phyloP scores from a whole-genome alignment of 2,797 vertebrate species.

The Sparidentex hasta region DNA sequence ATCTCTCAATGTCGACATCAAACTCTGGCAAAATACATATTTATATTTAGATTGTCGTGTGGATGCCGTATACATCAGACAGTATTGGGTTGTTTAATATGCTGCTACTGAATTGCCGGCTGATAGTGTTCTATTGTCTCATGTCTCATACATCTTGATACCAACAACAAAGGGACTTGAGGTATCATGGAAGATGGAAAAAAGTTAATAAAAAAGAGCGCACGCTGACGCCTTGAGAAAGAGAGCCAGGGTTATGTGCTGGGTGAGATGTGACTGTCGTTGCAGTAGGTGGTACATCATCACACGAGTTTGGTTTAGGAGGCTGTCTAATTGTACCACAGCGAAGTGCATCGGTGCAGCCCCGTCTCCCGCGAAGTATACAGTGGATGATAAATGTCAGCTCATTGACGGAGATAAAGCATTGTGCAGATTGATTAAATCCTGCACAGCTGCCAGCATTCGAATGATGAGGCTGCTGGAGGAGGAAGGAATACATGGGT shows the following conservation, averaged over 20 bases:
- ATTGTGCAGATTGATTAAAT: constrained; percentile 40
- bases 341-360: constrained; percentile 31
- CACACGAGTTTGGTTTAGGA: constrained; percentile 20
- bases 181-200: neutral
- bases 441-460: constrained; percentile 36
- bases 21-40: too few relatives aligned
- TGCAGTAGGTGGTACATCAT: constrained; percentile 37
- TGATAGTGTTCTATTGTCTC: neutral
- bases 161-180: neutral
- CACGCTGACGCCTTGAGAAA: neutral
- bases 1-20: too few relatives aligned
- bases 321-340: constrained; percentile 40
- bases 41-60: too few relatives aligned
- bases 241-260: neutral
- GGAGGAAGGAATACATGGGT: neutral
- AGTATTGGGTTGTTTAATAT: too few relatives aligned
- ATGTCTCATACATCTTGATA: neutral
- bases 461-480: constrained; percentile 1
- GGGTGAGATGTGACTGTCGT: constrained; percentile 22
- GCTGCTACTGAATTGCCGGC: neutral
- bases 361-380: constrained; percentile 19
- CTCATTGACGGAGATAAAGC: constrained; percentile 49
- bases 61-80: too few relatives aligned
- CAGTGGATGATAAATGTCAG: constrained; percentile 45
- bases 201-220: neutral